A percentile compares a stretch with the other conserved stretches of the same genome.
phyloP scores from a whole-genome alignment of 2,888 invertebrate species.

The Ophion costatus region DNA sequence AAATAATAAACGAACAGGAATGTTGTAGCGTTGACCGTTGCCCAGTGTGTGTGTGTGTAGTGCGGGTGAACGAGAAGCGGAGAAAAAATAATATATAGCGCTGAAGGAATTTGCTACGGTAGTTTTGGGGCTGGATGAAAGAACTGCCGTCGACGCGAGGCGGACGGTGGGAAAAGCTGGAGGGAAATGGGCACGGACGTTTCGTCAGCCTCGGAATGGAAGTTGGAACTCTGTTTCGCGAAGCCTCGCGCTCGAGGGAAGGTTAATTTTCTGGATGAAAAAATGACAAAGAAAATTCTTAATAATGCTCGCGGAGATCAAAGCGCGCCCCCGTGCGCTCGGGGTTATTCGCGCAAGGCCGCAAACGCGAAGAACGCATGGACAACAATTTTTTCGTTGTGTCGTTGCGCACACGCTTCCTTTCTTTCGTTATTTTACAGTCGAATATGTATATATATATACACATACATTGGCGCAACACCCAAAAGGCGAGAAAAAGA shows the following conservation, averaged over 20 bases:
- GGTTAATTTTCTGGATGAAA: constrained; percentile 67
- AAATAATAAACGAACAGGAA: constrained; percentile 52
- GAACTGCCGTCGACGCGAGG: constrained; percentile 14
- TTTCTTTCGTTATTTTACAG: not conserved
- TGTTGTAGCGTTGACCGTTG: constrained; percentile 7
- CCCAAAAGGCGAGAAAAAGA: not conserved
- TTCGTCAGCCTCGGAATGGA: constrained; percentile 10
- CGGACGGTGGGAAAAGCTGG: not conserved
- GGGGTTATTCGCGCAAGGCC: constrained; percentile 15
- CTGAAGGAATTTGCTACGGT: constrained; percentile 13
- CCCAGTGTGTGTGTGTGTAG: not conserved
- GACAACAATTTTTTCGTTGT: constrained; percentile 24
- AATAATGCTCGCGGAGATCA: constrained; percentile 65
- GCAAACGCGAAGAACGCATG: not conserved
- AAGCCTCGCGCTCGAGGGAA: constrained; percentile 31
- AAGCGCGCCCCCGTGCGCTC: constrained; percentile 51
- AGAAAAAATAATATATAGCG: not conserved
- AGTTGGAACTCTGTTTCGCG: not conserved
- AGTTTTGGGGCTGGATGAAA: constrained; percentile 31
- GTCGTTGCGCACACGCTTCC: not conserved
- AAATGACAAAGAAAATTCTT: constrained; percentile 65
- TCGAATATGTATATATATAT: not conserved
- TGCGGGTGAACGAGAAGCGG: not conserved
- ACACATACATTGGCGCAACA: not conserved
- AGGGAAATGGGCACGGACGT: constrained; percentile 36